Conservation (phyloP, 2,888 invertebrate species). For the Onchidella celtica region DNA sequence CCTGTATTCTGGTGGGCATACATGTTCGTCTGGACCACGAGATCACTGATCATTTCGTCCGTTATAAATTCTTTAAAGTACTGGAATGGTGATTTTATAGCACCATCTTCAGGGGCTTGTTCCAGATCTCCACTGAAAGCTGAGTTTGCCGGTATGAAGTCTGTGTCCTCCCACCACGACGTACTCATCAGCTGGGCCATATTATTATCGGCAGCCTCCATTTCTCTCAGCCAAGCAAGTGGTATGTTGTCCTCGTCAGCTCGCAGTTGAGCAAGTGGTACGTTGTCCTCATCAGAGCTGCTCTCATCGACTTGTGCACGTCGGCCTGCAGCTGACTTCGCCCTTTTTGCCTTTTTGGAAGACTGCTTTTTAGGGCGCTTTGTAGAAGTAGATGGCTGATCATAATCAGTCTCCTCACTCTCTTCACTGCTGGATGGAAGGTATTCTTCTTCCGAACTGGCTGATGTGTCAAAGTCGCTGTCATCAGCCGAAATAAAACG, state of each 20-base stretch:
- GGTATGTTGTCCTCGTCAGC: neutral
- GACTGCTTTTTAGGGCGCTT: neutral
- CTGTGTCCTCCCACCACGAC: neutral
- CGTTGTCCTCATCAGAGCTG: neutral
- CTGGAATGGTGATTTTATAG: neutral
- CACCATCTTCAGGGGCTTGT: neutral
- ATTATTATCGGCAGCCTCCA: neutral
- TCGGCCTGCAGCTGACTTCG: neutral
- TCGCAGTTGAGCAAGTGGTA: neutral
- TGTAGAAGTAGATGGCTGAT: neutral
- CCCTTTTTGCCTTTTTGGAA: neutral
- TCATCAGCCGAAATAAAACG: neutral
- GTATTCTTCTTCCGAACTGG: neutral
- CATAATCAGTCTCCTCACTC: neutral
- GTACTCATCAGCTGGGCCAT: neutral
- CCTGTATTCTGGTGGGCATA: neutral
- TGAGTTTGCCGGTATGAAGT: neutral
- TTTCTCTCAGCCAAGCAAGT: neutral
- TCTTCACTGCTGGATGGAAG: neutral
- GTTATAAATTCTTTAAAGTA: neutral
- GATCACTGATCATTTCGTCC: neutral
- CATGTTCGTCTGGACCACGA: neutral
- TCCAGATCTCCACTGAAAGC: neutral
- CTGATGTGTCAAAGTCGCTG: neutral
- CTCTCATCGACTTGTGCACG: neutral